Percentiles rank a stretch among this genome's conserved stretches.
Evolutionary conservation across 2,113 vertebrate genomes (phyloP).

Genomic region (Melozone crissalis): DNA sequence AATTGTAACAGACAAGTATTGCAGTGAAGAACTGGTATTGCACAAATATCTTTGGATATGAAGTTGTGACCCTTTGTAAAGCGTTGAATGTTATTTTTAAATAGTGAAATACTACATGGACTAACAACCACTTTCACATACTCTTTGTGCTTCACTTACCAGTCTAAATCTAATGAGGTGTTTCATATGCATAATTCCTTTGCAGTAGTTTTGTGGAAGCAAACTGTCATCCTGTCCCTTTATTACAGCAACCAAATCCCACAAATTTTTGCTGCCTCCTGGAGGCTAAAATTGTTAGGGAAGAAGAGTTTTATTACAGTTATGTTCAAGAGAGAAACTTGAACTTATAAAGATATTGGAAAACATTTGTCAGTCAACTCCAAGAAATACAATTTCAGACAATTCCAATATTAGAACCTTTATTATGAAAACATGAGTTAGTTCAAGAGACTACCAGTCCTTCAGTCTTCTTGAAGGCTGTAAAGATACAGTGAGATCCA

Average conservation of each 20-base stretch:
- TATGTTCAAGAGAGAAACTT: neutral
- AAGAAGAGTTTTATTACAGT: neutral
- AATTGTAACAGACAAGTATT: neutral
- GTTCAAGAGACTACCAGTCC: neutral
- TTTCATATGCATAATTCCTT: conserved; percentile 95
- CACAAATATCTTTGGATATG: neutral
- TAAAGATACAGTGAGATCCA: neutral
- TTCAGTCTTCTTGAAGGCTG: neutral
- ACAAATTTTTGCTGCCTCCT: conserved; percentile 93
- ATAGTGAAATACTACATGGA: neutral
- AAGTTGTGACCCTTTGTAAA: neutral
- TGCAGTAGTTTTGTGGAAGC: conserved; percentile 90
- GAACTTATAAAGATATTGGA: neutral
- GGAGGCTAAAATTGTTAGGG: conserved; percentile 80
- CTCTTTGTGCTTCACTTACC: conserved; percentile 70
- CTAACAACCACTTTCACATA: neutral
- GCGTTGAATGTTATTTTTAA: neutral
- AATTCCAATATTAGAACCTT: neutral
- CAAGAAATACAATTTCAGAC: neutral
- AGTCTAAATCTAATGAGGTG: conserved; percentile 92
- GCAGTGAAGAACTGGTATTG: neutral
- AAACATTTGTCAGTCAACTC: neutral
- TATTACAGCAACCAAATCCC: conserved; percentile 92
- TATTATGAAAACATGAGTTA: neutral
- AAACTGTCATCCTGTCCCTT: conserved; percentile 94